phyloP scores from a whole-genome alignment of 37 sponge, comb jelly and placozoan genomes.

The Geodia barretti region DNA sequence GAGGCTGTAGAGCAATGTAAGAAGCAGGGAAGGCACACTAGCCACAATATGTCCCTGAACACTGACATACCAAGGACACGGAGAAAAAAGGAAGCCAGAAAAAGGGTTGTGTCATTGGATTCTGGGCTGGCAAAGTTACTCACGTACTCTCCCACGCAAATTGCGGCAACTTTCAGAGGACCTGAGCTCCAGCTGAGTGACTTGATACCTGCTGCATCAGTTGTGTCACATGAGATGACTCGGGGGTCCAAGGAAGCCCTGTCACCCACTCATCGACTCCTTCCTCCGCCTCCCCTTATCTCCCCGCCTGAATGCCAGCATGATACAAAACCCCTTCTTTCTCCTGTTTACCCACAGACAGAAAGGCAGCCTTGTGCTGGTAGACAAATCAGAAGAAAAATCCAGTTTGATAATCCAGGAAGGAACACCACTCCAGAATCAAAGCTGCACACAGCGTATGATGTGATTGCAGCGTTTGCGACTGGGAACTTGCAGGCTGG shows the following conservation, averaged over 20 bases:
- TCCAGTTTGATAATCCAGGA: background rate
- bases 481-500: constrained; percentile 41
- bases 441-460: constrained; percentile 29
- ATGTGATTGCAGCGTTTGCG: constrained; percentile 74
- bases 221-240: constrained; percentile 20
- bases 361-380: background rate
- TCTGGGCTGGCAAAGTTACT: constrained; percentile 1
- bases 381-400: background rate
- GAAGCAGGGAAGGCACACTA: constrained; percentile 1
- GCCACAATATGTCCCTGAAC: background rate
- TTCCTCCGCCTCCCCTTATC: background rate
- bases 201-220: constrained; percentile 12
- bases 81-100: background rate
- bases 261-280: background rate
- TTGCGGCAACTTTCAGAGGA: constrained; percentile 58
- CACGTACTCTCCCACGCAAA: background rate
- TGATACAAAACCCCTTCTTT: background rate
- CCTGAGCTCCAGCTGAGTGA: constrained; percentile 15
- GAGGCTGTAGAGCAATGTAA: background rate
- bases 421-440: background rate
- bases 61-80: background rate
- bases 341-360: background rate
- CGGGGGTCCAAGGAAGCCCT: background rate
- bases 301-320: background rate
- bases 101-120: too few species aligned